Conservation (phyloP, 2,797 vertebrate genomes). For the Echiichthys vipera region DNA sequence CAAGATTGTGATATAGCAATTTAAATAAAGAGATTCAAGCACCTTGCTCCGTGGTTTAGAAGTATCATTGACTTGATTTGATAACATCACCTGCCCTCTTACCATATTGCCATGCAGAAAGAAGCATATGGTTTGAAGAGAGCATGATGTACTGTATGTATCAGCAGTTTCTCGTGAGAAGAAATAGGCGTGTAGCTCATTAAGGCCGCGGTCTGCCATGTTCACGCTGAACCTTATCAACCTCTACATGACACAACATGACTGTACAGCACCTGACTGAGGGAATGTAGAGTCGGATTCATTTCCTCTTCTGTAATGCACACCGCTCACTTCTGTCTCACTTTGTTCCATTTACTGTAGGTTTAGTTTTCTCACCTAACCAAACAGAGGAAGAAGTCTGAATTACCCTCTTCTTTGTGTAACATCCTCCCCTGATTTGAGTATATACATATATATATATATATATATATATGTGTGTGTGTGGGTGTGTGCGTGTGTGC, state of each 20-base stretch:
- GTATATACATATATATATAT: background rate
- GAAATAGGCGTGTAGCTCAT: conserved; percentile 64
- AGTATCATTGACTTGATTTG: background rate
- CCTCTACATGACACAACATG: conserved; percentile 68
- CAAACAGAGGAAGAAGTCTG: conserved; percentile 13
- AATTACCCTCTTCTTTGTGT: conserved; percentile 42
- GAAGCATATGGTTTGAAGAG: conserved; percentile 38
- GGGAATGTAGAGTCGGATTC: conserved; percentile 29
- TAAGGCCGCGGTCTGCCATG: conserved; percentile 66
- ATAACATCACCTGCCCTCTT: conserved; percentile 25
- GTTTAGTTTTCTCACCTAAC: conserved; percentile 10
- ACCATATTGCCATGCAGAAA: conserved; percentile 50
- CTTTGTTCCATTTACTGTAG: conserved; percentile 42
- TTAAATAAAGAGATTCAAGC: background rate
- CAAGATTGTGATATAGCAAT: background rate
- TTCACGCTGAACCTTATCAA: conserved; percentile 74
- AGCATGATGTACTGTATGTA: conserved; percentile 52
- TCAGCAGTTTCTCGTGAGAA: conserved; percentile 61
- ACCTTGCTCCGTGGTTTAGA: background rate
- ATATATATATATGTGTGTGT: conserved; percentile 19
- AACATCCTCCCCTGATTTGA: conserved; percentile 23
- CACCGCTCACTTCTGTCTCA: conserved; percentile 2
- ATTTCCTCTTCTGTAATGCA: conserved; percentile 2
- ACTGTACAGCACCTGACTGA: conserved; percentile 55
- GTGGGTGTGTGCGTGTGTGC: conserved; percentile 2